Base-by-base conservation (phyloP, 2,797 vertebrate species). In the Enteromius anoplus region DNA sequence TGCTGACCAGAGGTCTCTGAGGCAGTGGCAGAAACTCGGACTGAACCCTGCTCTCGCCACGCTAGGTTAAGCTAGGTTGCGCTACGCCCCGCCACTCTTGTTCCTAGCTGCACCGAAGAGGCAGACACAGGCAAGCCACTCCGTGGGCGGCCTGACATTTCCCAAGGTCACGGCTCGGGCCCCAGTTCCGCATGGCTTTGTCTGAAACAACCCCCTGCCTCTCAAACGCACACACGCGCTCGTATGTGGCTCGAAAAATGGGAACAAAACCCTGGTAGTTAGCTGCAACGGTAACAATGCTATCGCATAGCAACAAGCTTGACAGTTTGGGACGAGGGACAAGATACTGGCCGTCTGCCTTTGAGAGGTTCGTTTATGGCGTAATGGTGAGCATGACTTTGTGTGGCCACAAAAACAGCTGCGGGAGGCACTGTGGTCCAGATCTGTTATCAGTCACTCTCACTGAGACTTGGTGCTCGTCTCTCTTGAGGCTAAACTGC, bases 401-500 rank as follows among this genome's bases (percentile, higher is more conserved):
- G 91, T 89, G 92, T 92, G 89, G 92, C 58, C 75, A 93, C 92
- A 93, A 91, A 91, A 93, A 93, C 92, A 91, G 93, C 93, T 93
- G 91, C 88, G 71, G 93, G 91, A 92, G 88, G 91, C 90, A 90
- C 92, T 90, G 91, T 90, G 91, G 92, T 93, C 92, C 87, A 89
- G 89, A 90, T 92, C 89, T 85, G 92, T 93, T 93, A 92, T 91
- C 91, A 87, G 91, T 92, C 91, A 91, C 89, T 91, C 87, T 62
- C 55, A 85, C 78, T 75, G 84, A 64, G 69, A 66, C 51, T 60
- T 19, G 34, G 14, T 60, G 53, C 66, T 71, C 85, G 89, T 89
- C 92, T 91, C 92, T 91, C 90, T 87, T 91, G 88, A 86, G 88
- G 87, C 87, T 81, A 81, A 62, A 47, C 68, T 68, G 80, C 15